These are phyloP conservation scores for Gadus macrocephalus DNA, from an alignment of 2,113 vertebrate species.

Conservation along the genomic window DNA sequence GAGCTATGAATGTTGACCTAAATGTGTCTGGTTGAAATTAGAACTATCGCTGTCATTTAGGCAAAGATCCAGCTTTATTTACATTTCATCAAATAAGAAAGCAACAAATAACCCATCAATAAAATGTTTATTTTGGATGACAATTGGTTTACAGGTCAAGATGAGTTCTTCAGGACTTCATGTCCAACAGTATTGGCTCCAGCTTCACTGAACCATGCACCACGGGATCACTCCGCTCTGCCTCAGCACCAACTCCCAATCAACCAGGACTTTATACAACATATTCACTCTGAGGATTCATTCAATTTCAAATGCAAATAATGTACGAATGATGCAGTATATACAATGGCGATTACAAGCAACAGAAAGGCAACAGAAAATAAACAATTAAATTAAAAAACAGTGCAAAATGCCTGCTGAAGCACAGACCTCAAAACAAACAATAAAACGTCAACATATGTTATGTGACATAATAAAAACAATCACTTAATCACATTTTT, in stretches of 20 bases:
- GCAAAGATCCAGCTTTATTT: no score
- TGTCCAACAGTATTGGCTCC: not conserved
- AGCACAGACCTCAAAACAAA: constrained; percentile 39
- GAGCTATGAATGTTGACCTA: no score
- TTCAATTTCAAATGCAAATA: constrained; percentile 38
- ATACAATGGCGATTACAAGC: constrained; percentile 66
- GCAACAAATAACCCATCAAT: not conserved
- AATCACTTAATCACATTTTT: constrained; percentile 12
- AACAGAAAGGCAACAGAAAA: constrained; percentile 43
- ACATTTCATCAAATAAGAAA: not conserved
- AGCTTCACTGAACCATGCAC: constrained; percentile 20
- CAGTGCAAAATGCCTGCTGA: constrained; percentile 63
- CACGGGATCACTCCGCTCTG: constrained; percentile 25
- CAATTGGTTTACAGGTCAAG: not conserved
- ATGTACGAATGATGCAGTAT: constrained; percentile 69
- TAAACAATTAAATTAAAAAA: constrained; percentile 13
- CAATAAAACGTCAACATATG: constrained; percentile 24
- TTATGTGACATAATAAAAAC: constrained; percentile 42
- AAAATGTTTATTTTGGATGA: not conserved
- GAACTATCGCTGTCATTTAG: no score
- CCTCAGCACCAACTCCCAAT: constrained; percentile 17
- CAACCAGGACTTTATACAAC: constrained; percentile 34
- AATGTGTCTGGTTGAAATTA: no score
- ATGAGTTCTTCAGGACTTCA: not conserved
- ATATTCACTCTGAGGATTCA: constrained; percentile 39